Conservation (phyloP, 2,797 vertebrate species). For the Oophaga sylvatica region DNA sequence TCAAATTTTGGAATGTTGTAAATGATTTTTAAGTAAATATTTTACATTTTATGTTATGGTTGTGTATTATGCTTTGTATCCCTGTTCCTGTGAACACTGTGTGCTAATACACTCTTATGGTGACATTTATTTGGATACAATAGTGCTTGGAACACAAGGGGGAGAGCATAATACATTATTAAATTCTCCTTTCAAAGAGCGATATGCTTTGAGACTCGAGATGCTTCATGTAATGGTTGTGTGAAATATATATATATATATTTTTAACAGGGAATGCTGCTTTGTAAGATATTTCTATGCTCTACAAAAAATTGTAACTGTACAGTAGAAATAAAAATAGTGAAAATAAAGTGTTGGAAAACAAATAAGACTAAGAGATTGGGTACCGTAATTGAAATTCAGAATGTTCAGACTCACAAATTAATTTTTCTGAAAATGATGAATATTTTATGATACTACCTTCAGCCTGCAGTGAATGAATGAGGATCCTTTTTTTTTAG, state of each 20-base stretch:
- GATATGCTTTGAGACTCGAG: neutral
- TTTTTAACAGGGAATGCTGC: neutral
- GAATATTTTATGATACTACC: too few species aligned
- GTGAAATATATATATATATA: neutral
- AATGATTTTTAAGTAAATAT: too few species aligned
- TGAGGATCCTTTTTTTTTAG: too few species aligned
- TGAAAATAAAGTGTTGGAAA: neutral
- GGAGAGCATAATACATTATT: constrained; percentile 21
- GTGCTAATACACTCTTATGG: constrained; percentile 16
- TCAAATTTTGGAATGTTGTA: too few species aligned
- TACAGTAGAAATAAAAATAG: neutral
- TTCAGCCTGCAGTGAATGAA: too few species aligned
- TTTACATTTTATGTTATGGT: neutral
- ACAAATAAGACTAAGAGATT: neutral
- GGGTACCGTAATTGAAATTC: too few species aligned
- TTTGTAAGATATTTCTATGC: neutral
- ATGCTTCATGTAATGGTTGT: neutral
- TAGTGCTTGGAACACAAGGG: constrained; percentile 16
- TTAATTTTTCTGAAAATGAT: too few species aligned
- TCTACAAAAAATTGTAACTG: neutral
- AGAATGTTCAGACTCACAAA: too few species aligned
- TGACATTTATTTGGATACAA: constrained; percentile 16
- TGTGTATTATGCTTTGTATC: neutral
- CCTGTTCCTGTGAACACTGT: neutral
- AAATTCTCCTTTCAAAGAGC: constrained; percentile 16